Percentiles rank a stretch among this genome's conserved stretches.
phyloP scores from a whole-genome alignment of 2,797 vertebrate genomes.

The Bradypodion pumilum region DNA sequence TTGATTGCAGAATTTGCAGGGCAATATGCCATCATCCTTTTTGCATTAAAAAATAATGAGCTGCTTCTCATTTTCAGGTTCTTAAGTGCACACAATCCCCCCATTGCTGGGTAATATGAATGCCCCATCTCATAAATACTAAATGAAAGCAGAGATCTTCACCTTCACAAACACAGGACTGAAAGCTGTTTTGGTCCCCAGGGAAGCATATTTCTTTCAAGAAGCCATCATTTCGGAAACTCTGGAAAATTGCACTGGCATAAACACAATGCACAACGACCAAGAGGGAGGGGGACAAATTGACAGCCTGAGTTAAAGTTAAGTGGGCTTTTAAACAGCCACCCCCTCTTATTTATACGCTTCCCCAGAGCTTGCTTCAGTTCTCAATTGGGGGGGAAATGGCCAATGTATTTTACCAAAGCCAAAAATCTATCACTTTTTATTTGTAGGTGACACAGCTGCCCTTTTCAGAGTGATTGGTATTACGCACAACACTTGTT shows the following conservation, averaged over 20 bases:
- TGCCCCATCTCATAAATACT: conserved; percentile 70
- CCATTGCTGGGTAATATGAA: conserved; percentile 64
- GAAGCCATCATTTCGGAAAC: conserved; percentile 43
- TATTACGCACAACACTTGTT: conserved; percentile 43
- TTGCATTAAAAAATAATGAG: conserved; percentile 75
- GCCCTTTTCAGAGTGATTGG: conserved; percentile 38
- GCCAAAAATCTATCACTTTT: conserved; percentile 49
- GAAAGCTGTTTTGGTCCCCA: conserved; percentile 59
- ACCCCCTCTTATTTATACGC: not conserved
- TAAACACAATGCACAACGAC: conserved; percentile 17
- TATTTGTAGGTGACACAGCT: conserved; percentile 50
- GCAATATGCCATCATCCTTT: conserved; percentile 58
- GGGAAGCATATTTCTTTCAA: conserved; percentile 58
- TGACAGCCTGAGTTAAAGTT: conserved; percentile 18
- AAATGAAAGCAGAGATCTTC: conserved; percentile 67
- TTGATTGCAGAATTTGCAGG: conserved; percentile 32
- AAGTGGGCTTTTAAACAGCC: conserved; percentile 32
- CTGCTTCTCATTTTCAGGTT: conserved; percentile 61
- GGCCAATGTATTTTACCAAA: conserved; percentile 43
- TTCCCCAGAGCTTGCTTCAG: conserved; percentile 11
- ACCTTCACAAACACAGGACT: conserved; percentile 57
- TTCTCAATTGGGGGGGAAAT: conserved; percentile 29
- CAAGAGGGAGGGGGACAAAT: not conserved
- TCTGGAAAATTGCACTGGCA: conserved; percentile 41
- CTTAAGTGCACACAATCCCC: conserved; percentile 68